Base-by-base conservation (phyloP, 2,888 invertebrate genomes). In the Ectemnius cavifrons region DNA sequence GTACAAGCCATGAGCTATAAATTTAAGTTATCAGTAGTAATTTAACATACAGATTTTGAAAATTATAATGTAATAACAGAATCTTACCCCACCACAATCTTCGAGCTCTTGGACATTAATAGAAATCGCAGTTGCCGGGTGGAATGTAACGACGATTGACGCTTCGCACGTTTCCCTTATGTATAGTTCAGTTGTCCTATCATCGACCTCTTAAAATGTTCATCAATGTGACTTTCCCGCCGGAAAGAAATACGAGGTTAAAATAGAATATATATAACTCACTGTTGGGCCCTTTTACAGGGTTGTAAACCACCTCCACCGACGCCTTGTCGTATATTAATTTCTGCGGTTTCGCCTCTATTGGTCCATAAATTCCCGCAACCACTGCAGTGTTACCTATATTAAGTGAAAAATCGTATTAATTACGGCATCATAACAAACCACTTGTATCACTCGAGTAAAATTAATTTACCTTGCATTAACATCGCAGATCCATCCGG, bases 61-160 rank as follows among this genome's bases (percentile, higher is more conserved):
- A 8, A 20, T 45, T 13, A 5, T 57, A 47, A 74, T 18, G 37
- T 59, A 27, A 0, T 58, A 23, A n/a, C 62, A 5, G 37, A 66
- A 27, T 62, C 87, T 91, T 91, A 97, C 97, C 82, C 96, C 95
- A 81, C 96, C 96, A 89, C 92, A 93, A 91, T 97, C 95, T 88
- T 98, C 96, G 86, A 98, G 91, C 92, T 98, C 98, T 90, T 98
- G 98, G 67, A 98, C 90, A 67, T 95, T 94, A 56, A 98, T 92
- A 0, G 94, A 93, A 82, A 98, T 94, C 28, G 95, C 94, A 0
- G 97, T 94, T 63, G 97, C 93, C 4, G 98, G 98, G 92, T 97
- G 95, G 49, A 96, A 87, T 20, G 94, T 92, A 0, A 95, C 92
- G 1, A 96, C 87, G 47, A 98, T 90, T 0, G 95, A 94, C 13